Evolutionary conservation across 2,888 invertebrate genomes (phyloP).

Genomic region (Opisthograptis luteolata): DNA sequence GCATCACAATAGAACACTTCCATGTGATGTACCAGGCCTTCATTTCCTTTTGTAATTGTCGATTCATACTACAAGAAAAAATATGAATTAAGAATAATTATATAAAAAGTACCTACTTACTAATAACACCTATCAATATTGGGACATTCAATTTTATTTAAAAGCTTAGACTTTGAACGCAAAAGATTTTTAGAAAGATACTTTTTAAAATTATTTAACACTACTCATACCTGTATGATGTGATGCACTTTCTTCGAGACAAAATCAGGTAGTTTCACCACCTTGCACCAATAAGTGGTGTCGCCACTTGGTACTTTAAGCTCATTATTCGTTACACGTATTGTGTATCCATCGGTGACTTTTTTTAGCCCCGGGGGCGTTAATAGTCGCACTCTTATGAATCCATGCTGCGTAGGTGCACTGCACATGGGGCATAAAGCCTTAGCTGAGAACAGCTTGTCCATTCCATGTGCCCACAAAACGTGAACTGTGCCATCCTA

Average conservation of each 20-base stretch:
- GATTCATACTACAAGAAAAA: constrained; percentile 90
- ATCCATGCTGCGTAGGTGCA: constrained; percentile 85
- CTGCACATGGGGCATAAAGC: constrained; percentile 86
- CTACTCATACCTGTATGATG: constrained; percentile 86
- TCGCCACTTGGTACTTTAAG: constrained; percentile 92
- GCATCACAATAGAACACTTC: constrained; percentile 98
- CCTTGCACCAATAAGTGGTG: constrained; percentile 99
- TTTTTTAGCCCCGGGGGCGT: constrained; percentile 67
- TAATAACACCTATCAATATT: too few species aligned
- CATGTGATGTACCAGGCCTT: constrained; percentile 98
- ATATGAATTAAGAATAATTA: not conserved
- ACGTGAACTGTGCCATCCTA: constrained; percentile 96
- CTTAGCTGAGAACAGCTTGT: constrained; percentile 87
- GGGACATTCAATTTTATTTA: too few species aligned
- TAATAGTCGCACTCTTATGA: constrained; percentile 90
- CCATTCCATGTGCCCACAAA: constrained; percentile 92
- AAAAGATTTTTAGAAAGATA: too few species aligned
- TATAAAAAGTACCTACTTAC: too few species aligned
- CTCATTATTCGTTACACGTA: constrained; percentile 86
- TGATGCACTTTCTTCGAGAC: constrained; percentile 88
- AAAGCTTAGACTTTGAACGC: too few species aligned
- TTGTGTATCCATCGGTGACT: constrained; percentile 74
- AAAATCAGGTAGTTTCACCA: constrained; percentile 90
- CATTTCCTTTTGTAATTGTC: constrained; percentile 90
- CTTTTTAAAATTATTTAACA: not conserved